A percentile compares a stretch with the other conserved stretches of the same genome.
Evolutionary conservation across 2,888 invertebrate genomes (phyloP).

Genomic region (Microctonus hyperodae): DNA sequence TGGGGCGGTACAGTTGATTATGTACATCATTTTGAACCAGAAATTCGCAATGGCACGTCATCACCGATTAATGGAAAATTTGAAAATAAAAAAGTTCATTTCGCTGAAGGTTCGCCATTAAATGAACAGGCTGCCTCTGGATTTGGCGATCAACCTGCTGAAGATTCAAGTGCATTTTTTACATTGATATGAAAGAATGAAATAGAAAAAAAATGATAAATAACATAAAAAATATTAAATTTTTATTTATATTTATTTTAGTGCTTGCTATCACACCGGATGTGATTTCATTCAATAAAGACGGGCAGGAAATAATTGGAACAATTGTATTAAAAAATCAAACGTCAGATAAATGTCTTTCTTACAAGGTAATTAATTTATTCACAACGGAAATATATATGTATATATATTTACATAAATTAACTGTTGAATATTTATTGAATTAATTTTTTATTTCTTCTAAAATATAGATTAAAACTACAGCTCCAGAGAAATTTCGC

Average conservation of each 20-base stretch:
- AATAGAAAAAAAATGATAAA: background rate
- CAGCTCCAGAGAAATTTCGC: conserved; percentile 93
- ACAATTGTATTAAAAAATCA: conserved; percentile 74
- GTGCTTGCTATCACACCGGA: conserved; percentile 65
- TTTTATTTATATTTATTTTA: conserved; percentile 27
- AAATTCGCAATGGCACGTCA: conserved; percentile 57
- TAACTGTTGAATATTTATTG: too few relatives aligned
- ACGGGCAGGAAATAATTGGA: conserved; percentile 74
- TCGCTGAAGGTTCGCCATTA: conserved; percentile 69
- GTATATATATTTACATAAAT: too few relatives aligned
- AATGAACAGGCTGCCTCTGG: conserved; percentile 60
- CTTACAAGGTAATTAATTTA: conserved; percentile 83
- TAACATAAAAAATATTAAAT: background rate
- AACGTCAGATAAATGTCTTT: conserved; percentile 67
- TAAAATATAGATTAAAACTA: conserved; percentile 83
- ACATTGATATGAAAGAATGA: background rate
- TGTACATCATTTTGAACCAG: conserved; percentile 75
- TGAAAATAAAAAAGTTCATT: conserved; percentile 70
- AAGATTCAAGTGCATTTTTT: conserved; percentile 53
- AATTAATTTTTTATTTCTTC: conserved; percentile 14
- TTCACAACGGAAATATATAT: too few relatives aligned
- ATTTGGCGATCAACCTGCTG: conserved; percentile 52
- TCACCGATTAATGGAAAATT: conserved; percentile 55
- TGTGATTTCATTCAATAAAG: conserved; percentile 73
- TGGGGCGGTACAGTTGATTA: conserved; percentile 87